phyloP scores from a whole-genome alignment of 2,113 vertebrate species.

The Carlito syrichta region DNA sequence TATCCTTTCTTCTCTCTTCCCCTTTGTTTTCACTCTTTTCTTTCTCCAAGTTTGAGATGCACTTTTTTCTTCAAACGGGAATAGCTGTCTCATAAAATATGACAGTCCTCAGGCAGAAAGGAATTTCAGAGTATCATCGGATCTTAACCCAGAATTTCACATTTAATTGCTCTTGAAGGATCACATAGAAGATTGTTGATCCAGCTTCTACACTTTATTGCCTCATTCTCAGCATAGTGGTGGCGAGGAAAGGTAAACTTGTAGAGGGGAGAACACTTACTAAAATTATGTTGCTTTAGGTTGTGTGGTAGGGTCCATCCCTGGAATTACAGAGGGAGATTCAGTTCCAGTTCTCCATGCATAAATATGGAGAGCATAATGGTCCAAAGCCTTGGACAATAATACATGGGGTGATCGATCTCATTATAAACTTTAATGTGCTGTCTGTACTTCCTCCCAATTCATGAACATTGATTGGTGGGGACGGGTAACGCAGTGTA shows the following conservation, averaged over 20 bases:
- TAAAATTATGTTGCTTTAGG: not conserved
- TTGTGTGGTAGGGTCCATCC: not conserved
- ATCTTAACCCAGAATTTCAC: not conserved
- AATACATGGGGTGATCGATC: not conserved
- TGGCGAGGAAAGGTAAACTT: not conserved
- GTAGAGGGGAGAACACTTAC: not conserved
- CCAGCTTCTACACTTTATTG: not conserved
- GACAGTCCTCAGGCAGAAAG: not conserved
- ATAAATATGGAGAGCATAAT: not conserved
- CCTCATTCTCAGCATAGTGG: not conserved
- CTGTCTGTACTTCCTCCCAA: not conserved
- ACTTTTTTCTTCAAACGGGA: not conserved
- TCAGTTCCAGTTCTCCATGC: not conserved
- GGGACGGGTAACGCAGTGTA: not conserved
- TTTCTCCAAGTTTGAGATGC: not conserved
- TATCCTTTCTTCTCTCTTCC: not conserved
- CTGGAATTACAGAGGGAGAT: not conserved
- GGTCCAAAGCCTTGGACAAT: not conserved
- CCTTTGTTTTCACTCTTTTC: not conserved
- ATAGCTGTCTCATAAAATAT: not conserved
- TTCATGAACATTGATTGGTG: not conserved
- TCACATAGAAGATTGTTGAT: not conserved
- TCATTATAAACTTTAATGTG: not conserved
- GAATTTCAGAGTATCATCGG: not conserved
- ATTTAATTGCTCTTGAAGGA: not conserved